phyloP scores from a whole-genome alignment of 2,797 vertebrate species.

The Nyctalus aviator region DNA sequence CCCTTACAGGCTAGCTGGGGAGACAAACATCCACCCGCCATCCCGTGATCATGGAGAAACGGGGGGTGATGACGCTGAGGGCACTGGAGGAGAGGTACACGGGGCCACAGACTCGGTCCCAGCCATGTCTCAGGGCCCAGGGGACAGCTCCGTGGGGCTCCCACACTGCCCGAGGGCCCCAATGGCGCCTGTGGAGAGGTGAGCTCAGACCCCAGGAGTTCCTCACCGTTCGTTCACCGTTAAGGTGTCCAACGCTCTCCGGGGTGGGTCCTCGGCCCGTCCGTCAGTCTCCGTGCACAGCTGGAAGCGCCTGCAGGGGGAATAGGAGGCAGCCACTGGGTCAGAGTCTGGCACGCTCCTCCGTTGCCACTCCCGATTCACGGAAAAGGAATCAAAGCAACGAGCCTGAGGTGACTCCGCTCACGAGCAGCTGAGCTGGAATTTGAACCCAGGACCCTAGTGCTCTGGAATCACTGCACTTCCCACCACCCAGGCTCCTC shows the following conservation, averaged over 20 bases:
- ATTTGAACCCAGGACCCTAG: neutral
- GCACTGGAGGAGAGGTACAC: accelerated
- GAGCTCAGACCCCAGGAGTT: neutral
- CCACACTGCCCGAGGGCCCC: neutral
- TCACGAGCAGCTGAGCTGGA: neutral
- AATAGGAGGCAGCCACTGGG: neutral
- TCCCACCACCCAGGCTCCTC: neutral
- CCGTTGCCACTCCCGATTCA: accelerated
- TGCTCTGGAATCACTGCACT: neutral
- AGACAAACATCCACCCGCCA: neutral
- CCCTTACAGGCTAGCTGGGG: neutral
- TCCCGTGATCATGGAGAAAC: neutral
- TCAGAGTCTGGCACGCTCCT: neutral
- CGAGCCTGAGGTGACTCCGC: neutral
- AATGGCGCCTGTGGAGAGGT: neutral
- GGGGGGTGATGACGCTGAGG: neutral
- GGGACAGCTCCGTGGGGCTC: accelerated
- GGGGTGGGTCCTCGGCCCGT: accelerated
- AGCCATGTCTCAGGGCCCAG: neutral
- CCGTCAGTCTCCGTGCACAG: neutral
- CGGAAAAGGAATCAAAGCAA: neutral
- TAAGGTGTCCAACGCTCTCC: neutral
- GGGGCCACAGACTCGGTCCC: neutral
- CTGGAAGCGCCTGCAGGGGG: neutral
- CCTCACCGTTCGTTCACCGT: neutral